Evolutionary conservation across 2,113 vertebrate species (phyloP), one percentile per base, ranked within the genome.

Genomic region (Calypte anna): DNA sequence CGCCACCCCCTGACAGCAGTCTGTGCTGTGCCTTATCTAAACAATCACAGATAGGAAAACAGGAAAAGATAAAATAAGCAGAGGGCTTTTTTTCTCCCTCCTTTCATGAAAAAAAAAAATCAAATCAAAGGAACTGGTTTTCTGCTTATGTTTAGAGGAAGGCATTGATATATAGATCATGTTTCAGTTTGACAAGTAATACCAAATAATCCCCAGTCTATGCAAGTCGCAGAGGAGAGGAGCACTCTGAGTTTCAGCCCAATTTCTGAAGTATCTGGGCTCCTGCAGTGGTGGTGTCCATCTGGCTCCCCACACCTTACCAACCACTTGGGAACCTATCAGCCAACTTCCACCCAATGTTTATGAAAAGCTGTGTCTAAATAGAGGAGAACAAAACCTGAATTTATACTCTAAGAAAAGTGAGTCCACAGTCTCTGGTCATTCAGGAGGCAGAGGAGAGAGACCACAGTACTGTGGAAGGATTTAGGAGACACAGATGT

Each of bases 1-100:
- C 23, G 23, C n/a, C 63, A 38, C n/a, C 13, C 40, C 67, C 58
- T 6, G 3, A 30, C 11, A 64, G 18, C 2, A 3, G 24, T 28
- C 92, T 4, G 3, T 11, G 6, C n/a, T 30, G 30, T 2, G 3
- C 72, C 79, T 94, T 86, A 33, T 38, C 55, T 81, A 51, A 96
- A 88, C 82, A 90, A 62, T 18, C 78, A 51, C 57, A 61, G 66
- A 70, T 13, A 62, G 46, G 79, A 55, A 93, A 90, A 85, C 61
- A 90, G 93, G 87, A 95, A 90, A 74, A 69, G 28, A n/a, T 77
- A 73, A 87, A 93, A 85, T 90, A 93, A 96, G 75, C 88, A 72
- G 17, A 76, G 19, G 14, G 19, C 7, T 80, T 73, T 79, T 86
- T 86, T 61, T 63, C 63, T 90, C 58, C 54, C 53, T 79, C 46